Base-by-base conservation (phyloP, 2,113 vertebrate genomes). In the Phasianus colchicus region DNA sequence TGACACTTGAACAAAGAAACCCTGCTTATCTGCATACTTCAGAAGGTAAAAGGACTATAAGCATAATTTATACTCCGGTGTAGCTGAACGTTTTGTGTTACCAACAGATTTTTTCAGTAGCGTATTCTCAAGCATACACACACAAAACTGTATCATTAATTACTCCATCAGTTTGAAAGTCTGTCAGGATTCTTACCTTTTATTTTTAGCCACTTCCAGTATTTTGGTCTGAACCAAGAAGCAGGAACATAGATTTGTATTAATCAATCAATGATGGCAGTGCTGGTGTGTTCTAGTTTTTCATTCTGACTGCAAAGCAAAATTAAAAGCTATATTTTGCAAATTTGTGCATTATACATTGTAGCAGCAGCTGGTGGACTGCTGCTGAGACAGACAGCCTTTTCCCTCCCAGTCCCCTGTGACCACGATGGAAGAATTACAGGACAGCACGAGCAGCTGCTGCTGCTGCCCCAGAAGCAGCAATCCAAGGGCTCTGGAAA, bases 391-490 rank as follows among this genome's bases (percentile, higher is more conserved):
- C 94, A 97, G 96, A 95, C 92, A 6, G 18, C 75, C 96, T 97
- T 92, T 73, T 82, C 88, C 92, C 80, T 91, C 90, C 80, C 71
- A 94, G 95, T 96, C 96, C 96, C 96, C 86, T 95, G 96, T 92
- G 96, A 94, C 94, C n/a, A 19, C 57, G 85, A 93, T 75, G 91
- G 92, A 90, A 97, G 95, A 97, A 96, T 96, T 94, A 96, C 94
- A 95, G 96, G 96, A 96, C 92, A 95, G 94, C 85, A 93, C 83
- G 43, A 96, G 91, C 96, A 97, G 96, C 96, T 97, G 96, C 96
- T 96, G 93, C 95, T 89, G 88, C 91, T 89, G 95, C 91, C 96
- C 96, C 95, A 96, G 86, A 88, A 96, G 91, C 83, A 88, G 94
- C 91, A 93, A 97, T 92, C 89, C 95, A 96, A 95, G 92, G 94